A percentile compares a stretch with the other conserved stretches of the same genome.
Conservation (phyloP, 2,113 vertebrate species). For the Oreochromis tanganicae region DNA sequence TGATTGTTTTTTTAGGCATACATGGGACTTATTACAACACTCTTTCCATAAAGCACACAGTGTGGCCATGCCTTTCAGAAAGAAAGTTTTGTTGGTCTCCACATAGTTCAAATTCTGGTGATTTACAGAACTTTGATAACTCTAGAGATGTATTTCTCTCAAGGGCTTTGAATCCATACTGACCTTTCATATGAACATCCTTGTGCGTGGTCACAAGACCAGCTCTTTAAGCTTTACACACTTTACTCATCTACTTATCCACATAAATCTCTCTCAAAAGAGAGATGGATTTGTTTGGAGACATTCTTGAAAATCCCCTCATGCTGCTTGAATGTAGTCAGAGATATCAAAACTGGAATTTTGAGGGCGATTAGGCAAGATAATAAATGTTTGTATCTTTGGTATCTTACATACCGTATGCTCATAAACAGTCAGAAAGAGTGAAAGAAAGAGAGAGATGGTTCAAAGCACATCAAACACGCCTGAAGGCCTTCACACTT, state of each 20-base stretch:
- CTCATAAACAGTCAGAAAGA: background rate
- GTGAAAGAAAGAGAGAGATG: background rate
- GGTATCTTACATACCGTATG: background rate
- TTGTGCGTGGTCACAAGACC: constrained; percentile 35
- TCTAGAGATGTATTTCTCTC: constrained; percentile 10
- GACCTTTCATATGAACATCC: constrained; percentile 41
- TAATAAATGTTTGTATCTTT: background rate
- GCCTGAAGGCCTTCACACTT: constrained; percentile 59
- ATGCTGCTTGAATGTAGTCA: background rate
- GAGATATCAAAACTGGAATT: background rate
- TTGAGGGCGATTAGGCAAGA: background rate
- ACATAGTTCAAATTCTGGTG: constrained; percentile 11
- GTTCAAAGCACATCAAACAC: constrained; percentile 40
- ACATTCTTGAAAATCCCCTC: background rate
- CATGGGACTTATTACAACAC: background rate
- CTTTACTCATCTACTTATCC: constrained; percentile 13
- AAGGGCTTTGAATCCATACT: constrained; percentile 12
- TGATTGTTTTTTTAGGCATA: background rate
- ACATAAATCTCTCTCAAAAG: background rate
- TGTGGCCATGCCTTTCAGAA: background rate
- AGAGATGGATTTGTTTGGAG: background rate
- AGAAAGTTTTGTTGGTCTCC: background rate
- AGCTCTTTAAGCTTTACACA: constrained; percentile 28
- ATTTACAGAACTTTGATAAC: constrained; percentile 6
- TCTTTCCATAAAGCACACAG: background rate